Evolutionary conservation across 2,888 invertebrate species (phyloP), one percentile per base, ranked within the genome.

Genomic region (Stenchaetothrips biformis): DNA sequence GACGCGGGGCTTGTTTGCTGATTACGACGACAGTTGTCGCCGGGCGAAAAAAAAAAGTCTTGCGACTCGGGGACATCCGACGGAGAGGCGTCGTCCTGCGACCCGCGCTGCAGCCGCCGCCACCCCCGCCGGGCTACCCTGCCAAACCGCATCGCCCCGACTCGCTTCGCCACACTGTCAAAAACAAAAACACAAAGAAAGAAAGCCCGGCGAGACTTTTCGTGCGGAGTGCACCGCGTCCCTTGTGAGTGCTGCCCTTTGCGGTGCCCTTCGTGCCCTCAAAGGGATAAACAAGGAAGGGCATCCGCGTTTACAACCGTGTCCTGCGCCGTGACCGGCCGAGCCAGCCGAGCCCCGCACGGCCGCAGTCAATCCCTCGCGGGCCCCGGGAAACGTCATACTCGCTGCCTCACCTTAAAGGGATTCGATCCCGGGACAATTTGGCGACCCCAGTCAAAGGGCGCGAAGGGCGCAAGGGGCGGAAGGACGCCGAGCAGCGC

Each of bases 1-100:
- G 18, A 59, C 16, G 59, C 16, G 67, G 67, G 67, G 67, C 67
- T 74, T 74, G 67, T 74, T 74, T 74, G 67, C 67, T 74, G 67
- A 74, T 74, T 74, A 74, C 67, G 25, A 67, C 67, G 21, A 21
- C 25, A 25, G 37, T 74, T 74, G 67, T 74, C 25, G 67, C 67
- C 0, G 21, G 9, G 67, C 8, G 67, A 25, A 74, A 59, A 59
- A 59, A 16, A 59, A 9, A 18, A 13, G n/a, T n/a, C n/a, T n/a
- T 59, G 18, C 59, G 21, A 21, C 9, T 2, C 9, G 0, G 67
- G 1, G 67, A 9, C 21, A 11, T 25, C 21, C 11, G 25, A 25
- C 25, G 21, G 67, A 1, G 37, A 37, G 37, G 37, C 37, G 37
- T 37, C 37, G 37, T n/a, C n/a, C n/a, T 37, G 37, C 1, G 37